A percentile compares a stretch with the other conserved stretches of the same genome.
phyloP scores from a whole-genome alignment of 2,888 invertebrate genomes.

The Mythimna albipuncta region DNA sequence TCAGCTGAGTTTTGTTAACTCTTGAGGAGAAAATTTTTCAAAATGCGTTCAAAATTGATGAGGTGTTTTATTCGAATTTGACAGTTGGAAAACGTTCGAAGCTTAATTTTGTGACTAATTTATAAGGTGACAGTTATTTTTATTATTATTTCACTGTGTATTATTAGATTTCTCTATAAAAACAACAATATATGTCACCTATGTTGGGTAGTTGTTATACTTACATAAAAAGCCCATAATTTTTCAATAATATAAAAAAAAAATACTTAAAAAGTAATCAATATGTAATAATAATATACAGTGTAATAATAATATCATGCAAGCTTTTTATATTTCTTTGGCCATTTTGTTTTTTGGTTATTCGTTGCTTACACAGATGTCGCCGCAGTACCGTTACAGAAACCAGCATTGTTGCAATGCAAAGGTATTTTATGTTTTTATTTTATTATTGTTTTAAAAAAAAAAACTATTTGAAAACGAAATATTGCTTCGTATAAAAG shows the following conservation, averaged over 20 bases:
- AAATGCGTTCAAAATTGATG: too few species aligned
- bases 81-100: slow-evolving; percentile 42
- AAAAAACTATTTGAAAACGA: too few species aligned
- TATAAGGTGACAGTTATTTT: slow-evolving; percentile 58
- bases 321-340: slow-evolving; percentile 67
- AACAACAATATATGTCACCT: too few species aligned
- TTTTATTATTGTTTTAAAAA: slow-evolving; percentile 52
- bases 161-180: slow-evolving; percentile 5
- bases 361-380: slow-evolving; percentile 82
- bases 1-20: too few species aligned
- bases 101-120: slow-evolving; percentile 66
- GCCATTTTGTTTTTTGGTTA: slow-evolving; percentile 71
- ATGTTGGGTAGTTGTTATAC: too few species aligned
- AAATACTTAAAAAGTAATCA: too few species aligned
- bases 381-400: slow-evolving; percentile 87
- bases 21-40: too few species aligned
- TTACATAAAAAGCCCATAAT: too few species aligned
- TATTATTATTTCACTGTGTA: slow-evolving; percentile 37
- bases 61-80: neutral
- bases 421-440: slow-evolving; percentile 80
- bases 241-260: too few species aligned
- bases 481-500: too few species aligned
- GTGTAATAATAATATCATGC: slow-evolving; percentile 26
- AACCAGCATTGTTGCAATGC: slow-evolving; percentile 88
- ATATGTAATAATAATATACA: slow-evolving; percentile 25